phyloP scores from a whole-genome alignment of 2,113 vertebrate genomes.

The Pyrgilauda ruficollis region DNA sequence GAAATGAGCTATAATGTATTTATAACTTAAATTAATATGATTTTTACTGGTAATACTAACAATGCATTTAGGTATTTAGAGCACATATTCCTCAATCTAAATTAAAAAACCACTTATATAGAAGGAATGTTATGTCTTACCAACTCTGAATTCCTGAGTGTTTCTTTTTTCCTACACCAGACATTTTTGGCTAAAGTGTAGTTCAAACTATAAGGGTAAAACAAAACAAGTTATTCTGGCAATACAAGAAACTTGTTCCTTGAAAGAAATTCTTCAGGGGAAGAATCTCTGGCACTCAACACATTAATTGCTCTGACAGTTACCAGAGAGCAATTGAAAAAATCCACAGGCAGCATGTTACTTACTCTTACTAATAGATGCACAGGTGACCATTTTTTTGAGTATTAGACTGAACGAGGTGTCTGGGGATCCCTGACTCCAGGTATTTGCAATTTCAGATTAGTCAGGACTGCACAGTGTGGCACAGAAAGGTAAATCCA shows the following conservation, averaged over 20 bases:
- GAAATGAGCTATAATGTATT: not conserved
- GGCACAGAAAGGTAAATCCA: slow-evolving; percentile 4
- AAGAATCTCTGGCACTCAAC: not conserved
- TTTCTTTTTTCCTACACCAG: not conserved
- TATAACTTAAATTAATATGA: not conserved
- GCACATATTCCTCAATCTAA: not conserved
- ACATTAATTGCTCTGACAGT: slow-evolving; percentile 35
- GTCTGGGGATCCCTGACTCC: not conserved
- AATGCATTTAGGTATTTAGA: not conserved
- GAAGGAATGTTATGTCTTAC: not conserved
- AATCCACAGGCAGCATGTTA: slow-evolving; percentile 4
- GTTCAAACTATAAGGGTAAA: not conserved
- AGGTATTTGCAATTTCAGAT: slow-evolving; percentile 8
- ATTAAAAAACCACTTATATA: not conserved
- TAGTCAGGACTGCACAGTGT: not conserved
- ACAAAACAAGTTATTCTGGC: not conserved
- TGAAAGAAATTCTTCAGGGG: slow-evolving; percentile 40
- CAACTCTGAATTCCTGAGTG: not conserved
- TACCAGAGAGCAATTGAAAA: slow-evolving; percentile 31
- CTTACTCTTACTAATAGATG: slow-evolving; percentile 19
- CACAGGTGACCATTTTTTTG: slow-evolving; percentile 18
- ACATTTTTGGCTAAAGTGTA: not conserved
- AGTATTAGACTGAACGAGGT: not conserved
- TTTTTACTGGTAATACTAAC: not conserved
- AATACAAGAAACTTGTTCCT: not conserved